Conservation (phyloP, 2,888 invertebrate genomes). For the Diploptera punctata region DNA sequence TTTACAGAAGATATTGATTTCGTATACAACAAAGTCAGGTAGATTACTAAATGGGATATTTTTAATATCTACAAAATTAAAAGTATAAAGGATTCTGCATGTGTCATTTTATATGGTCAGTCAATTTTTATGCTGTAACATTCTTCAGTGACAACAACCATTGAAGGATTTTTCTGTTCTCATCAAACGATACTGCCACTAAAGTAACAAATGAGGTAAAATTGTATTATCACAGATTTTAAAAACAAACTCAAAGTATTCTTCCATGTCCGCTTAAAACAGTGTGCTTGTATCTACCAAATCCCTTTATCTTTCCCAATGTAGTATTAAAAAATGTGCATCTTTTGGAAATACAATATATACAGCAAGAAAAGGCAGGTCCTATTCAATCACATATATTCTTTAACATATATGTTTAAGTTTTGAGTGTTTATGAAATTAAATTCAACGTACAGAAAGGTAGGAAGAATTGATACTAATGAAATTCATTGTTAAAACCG, state of each 20-base stretch:
- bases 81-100: neutral
- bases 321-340: no score
- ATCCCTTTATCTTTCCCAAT: no score
- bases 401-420: no score
- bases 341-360: no score
- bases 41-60: neutral
- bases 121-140: neutral
- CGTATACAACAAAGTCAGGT: neutral
- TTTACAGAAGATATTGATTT: neutral
- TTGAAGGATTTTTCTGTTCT: neutral
- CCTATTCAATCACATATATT: no score
- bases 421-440: no score
- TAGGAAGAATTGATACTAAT: no score
- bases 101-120: neutral
- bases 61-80: neutral
- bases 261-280: neutral
- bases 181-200: neutral
- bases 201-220: constrained; percentile 23
- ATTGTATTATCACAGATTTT: constrained; percentile 25
- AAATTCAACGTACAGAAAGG: no score
- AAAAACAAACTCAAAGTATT: neutral
- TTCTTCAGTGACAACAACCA: neutral
- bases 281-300: no score
- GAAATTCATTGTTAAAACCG: no score
- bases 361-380: no score